A percentile compares a stretch with the other conserved stretches of the same genome.
Evolutionary conservation across 2,888 invertebrate species (phyloP).

Genomic region (Drosophila villosipedis): DNA sequence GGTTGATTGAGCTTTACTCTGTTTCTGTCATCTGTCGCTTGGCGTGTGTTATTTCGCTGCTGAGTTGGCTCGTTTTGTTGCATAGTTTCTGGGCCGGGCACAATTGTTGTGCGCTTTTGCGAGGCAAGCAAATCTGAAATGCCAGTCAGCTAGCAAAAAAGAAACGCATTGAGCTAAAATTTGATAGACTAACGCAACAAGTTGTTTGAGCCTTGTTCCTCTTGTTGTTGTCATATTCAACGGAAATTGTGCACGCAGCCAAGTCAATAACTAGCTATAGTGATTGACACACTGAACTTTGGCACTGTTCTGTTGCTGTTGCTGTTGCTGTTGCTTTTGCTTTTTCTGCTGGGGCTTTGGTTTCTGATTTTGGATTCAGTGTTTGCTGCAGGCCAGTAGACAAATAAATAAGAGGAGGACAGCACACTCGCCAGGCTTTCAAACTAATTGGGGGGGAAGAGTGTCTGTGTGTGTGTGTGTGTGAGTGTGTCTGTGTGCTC

Average conservation of each 20-base stretch:
- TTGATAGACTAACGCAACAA: conserved; percentile 35
- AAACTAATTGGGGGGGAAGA: conserved; percentile 64
- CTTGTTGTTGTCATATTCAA: conserved; percentile 22
- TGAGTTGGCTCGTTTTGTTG: conserved; percentile 63
- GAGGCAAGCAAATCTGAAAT: conserved; percentile 46
- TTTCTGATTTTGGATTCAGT: conserved; percentile 4
- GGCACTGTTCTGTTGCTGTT: background rate
- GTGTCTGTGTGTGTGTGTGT: conserved; percentile 27
- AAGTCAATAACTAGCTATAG: conserved; percentile 40
- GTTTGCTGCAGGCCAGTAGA: conserved; percentile 34
- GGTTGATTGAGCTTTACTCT: conserved; percentile 49
- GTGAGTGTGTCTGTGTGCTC: conserved; percentile 27
- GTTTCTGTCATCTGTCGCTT: conserved; percentile 22
- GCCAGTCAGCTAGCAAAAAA: conserved; percentile 37
- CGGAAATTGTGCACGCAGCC: conserved; percentile 31
- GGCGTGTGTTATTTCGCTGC: conserved; percentile 47
- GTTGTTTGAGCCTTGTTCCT: conserved; percentile 20
- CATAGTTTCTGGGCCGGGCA: conserved; percentile 26
- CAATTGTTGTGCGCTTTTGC: conserved; percentile 65
- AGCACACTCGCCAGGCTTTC: conserved; percentile 40
- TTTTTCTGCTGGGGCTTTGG: conserved; percentile 3
- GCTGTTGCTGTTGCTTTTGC: conserved; percentile 3
- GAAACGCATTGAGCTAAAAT: background rate
- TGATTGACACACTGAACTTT: conserved; percentile 61
- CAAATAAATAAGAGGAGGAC: conserved; percentile 42